Evolutionary conservation across 2,888 invertebrate genomes (phyloP), one percentile per base, ranked within the genome.

Genomic region (Willowsia nigromaculata): DNA sequence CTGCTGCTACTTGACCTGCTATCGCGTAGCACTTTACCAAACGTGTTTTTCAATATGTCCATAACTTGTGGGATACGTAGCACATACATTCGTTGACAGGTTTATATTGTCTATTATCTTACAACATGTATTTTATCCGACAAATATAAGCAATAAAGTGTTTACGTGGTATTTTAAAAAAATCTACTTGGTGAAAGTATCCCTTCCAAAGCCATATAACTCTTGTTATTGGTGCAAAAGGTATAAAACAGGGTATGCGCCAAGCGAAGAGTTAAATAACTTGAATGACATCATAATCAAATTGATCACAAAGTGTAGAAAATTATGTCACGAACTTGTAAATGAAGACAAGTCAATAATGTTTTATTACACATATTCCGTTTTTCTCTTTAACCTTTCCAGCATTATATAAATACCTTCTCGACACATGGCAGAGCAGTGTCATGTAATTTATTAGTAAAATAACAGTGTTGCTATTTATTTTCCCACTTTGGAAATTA

Each of bases 261-360:
- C n/a, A 2, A 18, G 50, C 18, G 18, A 50, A n/a, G 27, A 68
- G 18, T 18, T 68, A 68, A 68, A 68, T 22, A 68, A 71, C 47
- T 71, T 43, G 43, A 71, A 71, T 43, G 33, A 71, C 71, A 71
- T 71, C 37, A 71, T 47, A 43, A 71, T 43, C 43, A 71, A 47
- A 71, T 71, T 68, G 37, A 68, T 68, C 68, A 15, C 65, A 7
- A 18, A 37, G 43, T 7, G 27, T 25, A 22, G 43, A 71, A 71
- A 11, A 47, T 71, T 43, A 37, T 71, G 71, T 15, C 47, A 47
- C 43, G 22, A n/a, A 68, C 43, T 25, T 43, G 71, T 25, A 71
- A 71, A 43, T 18, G 43, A 22, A 71, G 47, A 71, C 71, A 71
- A 43, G 43, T 71, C 71, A 71, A 71, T 71, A 47, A 22, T 43